A percentile compares a stretch with the other conserved stretches of the same genome.
phyloP scores from a whole-genome alignment of 1,140 invertebrate species.

The Drosophila teissieri region DNA sequence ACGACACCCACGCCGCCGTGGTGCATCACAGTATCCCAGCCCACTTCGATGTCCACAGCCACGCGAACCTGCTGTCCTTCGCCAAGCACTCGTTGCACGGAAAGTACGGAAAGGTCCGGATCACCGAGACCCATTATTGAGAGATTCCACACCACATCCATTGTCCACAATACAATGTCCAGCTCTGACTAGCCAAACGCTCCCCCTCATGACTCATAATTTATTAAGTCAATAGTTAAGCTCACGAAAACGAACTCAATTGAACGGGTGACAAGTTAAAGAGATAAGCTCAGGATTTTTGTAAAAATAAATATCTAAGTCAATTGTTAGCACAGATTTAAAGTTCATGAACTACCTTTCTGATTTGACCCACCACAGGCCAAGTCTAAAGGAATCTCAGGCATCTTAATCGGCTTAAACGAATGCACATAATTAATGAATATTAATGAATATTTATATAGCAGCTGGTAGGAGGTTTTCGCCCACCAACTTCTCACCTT shows the following conservation, averaged over 20 bases:
- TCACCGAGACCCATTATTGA: conserved; percentile 82
- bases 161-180: conserved; percentile 18
- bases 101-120: conserved; percentile 78
- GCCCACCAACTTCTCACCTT: not conserved
- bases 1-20: conserved; percentile 66
- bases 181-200: conserved; percentile 23
- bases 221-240: conserved; percentile 64
- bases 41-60: conserved; percentile 66
- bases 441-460: not conserved
- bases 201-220: conserved; percentile 51
- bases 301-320: not conserved
- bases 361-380: too few species aligned
- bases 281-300: not conserved
- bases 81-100: conserved; percentile 79
- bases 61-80: conserved; percentile 72
- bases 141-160: conserved; percentile 57
- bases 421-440: not conserved
- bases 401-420: not conserved
- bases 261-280: conserved; percentile 28
- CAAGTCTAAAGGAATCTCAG: too few species aligned
- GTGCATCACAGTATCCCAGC: conserved; percentile 62
- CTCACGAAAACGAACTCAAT: conserved; percentile 51
- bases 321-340: not conserved
- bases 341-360: too few species aligned
- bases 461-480: not conserved